Evolutionary conservation across 2,888 invertebrate species (phyloP).

Genomic region (Andricus quercusramuli): DNA sequence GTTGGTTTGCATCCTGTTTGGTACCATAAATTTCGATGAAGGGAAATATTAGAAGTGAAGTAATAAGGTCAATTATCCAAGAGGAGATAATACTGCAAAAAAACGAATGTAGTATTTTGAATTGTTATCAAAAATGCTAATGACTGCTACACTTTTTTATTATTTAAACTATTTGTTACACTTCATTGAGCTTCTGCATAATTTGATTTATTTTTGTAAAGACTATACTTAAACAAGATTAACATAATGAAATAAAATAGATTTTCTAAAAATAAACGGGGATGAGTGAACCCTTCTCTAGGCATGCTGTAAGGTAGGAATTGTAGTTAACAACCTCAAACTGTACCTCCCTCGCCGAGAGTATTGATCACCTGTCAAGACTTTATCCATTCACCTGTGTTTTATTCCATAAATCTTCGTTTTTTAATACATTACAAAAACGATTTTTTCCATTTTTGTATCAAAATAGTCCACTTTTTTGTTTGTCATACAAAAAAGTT

Average conservation of each 20-base stretch:
- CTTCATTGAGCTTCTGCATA: not conserved
- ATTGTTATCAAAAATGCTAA: not conserved
- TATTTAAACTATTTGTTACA: too few species aligned
- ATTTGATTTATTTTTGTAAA: not conserved
- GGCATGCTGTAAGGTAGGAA: slow-evolving; percentile 46
- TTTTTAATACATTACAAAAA: not conserved
- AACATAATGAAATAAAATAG: not conserved
- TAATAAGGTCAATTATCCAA: not conserved
- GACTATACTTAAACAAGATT: not conserved
- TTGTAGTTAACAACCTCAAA: slow-evolving; percentile 55
- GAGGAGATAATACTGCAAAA: not conserved
- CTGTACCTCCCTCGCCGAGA: slow-evolving; percentile 54
- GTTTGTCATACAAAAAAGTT: not conserved
- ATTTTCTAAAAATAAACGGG: not conserved
- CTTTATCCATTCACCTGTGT: not conserved
- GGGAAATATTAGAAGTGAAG: not conserved
- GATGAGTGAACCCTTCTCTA: not conserved
- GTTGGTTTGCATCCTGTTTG: not conserved
- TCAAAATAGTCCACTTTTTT: not conserved
- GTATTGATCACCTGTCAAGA: slow-evolving; percentile 59
- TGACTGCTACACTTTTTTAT: not conserved
- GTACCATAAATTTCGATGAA: not conserved
- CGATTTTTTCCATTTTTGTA: not conserved
- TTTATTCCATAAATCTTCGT: not conserved
- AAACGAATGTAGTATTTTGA: too few species aligned